Evolutionary conservation across 2,113 vertebrate genomes (phyloP).

Genomic region (Engraulis encrasicolus): DNA sequence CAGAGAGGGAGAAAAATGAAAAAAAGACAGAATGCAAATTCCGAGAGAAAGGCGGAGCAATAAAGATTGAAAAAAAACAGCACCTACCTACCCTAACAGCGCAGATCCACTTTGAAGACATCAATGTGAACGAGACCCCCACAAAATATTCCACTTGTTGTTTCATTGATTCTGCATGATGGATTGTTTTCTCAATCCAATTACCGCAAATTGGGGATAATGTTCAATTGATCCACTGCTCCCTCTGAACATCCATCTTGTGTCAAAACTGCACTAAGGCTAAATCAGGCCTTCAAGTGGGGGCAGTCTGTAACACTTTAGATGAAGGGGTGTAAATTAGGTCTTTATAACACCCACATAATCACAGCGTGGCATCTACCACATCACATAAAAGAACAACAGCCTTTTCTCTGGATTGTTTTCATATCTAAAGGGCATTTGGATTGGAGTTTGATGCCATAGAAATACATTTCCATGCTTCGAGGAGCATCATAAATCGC

Average conservation of each 20-base stretch:
- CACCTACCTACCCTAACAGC: slow-evolving; percentile 31
- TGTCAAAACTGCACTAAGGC: slow-evolving; percentile 44
- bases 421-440: neutral
- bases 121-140: slow-evolving; percentile 44
- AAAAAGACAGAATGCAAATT: slow-evolving; percentile 9
- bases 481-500: neutral
- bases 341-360: slow-evolving; percentile 10
- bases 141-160: slow-evolving; percentile 49
- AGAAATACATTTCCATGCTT: neutral
- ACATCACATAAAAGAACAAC: neutral
- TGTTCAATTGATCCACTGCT: slow-evolving; percentile 60
- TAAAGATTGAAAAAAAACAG: slow-evolving; percentile 23
- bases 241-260: slow-evolving; percentile 58
- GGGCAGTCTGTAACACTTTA: slow-evolving; percentile 40
- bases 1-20: neutral
- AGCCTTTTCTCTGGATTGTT: neutral
- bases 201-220: slow-evolving; percentile 63
- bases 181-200: slow-evolving; percentile 61
- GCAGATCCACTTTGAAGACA: slow-evolving; percentile 44
- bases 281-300: slow-evolving; percentile 46
- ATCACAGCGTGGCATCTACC: neutral
- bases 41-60: neutral
- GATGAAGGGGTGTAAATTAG: slow-evolving; percentile 26
- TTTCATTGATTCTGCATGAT: slow-evolving; percentile 56
- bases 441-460: neutral